These are phyloP conservation scores for Epinotia nisella DNA, from an alignment of 2,888 invertebrate species.

Conservation along the genomic window DNA sequence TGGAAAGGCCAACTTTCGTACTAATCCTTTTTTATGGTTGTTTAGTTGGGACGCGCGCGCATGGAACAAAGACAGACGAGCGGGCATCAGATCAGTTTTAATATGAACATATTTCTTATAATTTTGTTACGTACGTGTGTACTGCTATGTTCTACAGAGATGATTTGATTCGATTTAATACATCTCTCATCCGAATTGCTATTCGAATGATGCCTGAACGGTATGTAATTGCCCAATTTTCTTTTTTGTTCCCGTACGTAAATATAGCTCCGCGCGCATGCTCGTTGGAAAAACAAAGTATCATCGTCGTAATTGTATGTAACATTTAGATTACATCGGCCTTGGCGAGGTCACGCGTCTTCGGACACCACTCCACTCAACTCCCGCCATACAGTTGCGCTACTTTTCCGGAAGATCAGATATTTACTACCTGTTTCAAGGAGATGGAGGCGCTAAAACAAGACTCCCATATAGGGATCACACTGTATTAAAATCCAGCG, in stretches of 20 bases:
- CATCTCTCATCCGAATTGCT: neutral
- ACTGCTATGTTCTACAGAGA: neutral
- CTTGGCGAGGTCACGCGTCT: conserved; percentile 13
- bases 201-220: conserved; percentile 7
- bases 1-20: no score
- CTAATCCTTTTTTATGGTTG: no score
- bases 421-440: neutral
- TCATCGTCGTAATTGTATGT: conserved; percentile 17
- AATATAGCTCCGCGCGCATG: conserved; percentile 2
- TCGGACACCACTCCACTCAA: neutral
- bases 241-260: conserved; percentile 21
- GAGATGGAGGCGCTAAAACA: neutral
- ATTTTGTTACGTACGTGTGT: neutral
- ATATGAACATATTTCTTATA: neutral
- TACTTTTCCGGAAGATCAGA: neutral
- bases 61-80: no score
- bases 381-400: neutral
- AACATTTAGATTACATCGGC: conserved; percentile 9
- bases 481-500: no score
- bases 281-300: conserved; percentile 17
- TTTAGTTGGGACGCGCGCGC: no score
- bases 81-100: neutral
- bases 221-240: conserved; percentile 30
- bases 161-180: neutral
- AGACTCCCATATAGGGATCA: neutral